Evolutionary conservation across 2,797 vertebrate genomes (phyloP).

Genomic region (Salmo trutta): DNA sequence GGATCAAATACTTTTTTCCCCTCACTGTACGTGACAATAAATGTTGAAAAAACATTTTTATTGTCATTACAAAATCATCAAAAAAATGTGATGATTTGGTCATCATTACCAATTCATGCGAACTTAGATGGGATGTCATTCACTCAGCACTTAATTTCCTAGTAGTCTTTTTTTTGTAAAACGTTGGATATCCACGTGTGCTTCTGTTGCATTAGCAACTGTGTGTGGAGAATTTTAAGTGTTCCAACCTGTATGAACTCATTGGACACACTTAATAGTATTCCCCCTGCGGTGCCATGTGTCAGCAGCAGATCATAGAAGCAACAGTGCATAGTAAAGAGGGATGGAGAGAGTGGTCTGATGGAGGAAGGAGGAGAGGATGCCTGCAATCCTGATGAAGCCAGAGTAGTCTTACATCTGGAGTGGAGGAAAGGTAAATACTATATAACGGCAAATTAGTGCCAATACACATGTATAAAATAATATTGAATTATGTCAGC

Average conservation of each 20-base stretch:
- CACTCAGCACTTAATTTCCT: not conserved
- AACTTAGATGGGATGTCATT: not conserved
- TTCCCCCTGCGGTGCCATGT: not conserved
- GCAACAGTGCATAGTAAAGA: not conserved
- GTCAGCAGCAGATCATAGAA: not conserved
- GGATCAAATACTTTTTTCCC: no score
- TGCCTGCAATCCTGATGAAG: no score
- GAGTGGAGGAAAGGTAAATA: no score
- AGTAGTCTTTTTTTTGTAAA: not conserved
- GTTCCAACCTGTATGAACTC: not conserved
- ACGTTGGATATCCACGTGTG: no score
- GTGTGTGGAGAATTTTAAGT: not conserved
- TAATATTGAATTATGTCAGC: no score
- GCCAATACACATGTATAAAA: no score
- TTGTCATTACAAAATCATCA: not conserved
- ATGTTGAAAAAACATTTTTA: not conserved
- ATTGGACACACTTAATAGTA: not conserved
- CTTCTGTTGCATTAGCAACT: no score
- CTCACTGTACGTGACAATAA: not conserved
- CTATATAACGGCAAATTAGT: no score
- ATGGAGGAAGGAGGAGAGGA: not conserved
- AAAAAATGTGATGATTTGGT: not conserved
- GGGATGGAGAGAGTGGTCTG: not conserved
- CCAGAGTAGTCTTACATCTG: no score
- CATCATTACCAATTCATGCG: not conserved